Evolutionary conservation across 2,888 invertebrate genomes (phyloP).

Genomic region (Alloscopus bannaensis): DNA sequence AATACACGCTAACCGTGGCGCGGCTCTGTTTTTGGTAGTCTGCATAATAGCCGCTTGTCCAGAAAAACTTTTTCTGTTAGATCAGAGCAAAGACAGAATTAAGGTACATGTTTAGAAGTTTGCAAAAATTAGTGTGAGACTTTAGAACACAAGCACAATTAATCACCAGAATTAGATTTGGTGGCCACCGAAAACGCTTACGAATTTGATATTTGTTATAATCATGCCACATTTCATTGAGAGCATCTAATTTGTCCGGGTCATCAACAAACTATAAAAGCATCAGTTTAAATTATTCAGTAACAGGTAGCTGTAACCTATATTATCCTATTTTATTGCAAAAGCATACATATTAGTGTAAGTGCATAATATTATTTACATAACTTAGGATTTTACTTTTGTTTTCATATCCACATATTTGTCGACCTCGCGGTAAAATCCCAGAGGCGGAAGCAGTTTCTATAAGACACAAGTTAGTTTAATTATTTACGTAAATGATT

Average conservation of each 20-base stretch:
- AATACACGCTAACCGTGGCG: too few relatives aligned
- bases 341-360: too few relatives aligned
- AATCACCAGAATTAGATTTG: conserved; percentile 23
- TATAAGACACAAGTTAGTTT: conserved; percentile 8
- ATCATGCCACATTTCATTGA: conserved; percentile 49
- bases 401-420: conserved; percentile 20
- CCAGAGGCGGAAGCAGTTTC: conserved; percentile 56
- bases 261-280: conserved; percentile 38
- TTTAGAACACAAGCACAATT: neutral
- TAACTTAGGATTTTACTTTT: conserved; percentile 31
- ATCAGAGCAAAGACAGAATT: neutral
- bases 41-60: conserved; percentile 52
- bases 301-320: too few relatives aligned
- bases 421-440: conserved; percentile 49
- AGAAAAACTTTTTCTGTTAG: conserved; percentile 43
- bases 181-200: conserved; percentile 50
- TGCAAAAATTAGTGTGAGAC: neutral
- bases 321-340: too few relatives aligned
- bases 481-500: neutral
- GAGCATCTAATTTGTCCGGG: conserved; percentile 29
- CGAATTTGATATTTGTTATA: conserved; percentile 45
- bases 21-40: conserved; percentile 39
- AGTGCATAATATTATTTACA: too few relatives aligned
- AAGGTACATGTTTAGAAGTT: neutral
- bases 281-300: too few relatives aligned